These are phyloP conservation scores for Lacerta agilis DNA, from an alignment of 2,797 vertebrate genomes.

Conservation along the genomic window DNA sequence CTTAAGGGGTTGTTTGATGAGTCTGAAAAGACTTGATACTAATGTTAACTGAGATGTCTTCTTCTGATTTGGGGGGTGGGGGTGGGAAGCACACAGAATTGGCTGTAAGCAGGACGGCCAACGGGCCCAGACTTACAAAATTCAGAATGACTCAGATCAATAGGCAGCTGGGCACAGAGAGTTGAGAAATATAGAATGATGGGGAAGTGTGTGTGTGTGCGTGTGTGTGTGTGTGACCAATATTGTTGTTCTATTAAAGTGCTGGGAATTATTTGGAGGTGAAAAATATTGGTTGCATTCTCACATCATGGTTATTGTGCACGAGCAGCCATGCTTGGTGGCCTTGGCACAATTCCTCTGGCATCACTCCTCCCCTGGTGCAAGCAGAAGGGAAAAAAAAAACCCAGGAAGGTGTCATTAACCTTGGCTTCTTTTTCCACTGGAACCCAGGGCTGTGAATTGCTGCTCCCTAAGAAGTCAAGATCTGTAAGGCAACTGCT, in stretches of 20 bases:
- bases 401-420: too few relatives aligned
- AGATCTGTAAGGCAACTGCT: too few relatives aligned
- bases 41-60: conserved; percentile 52
- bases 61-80: conserved; percentile 35
- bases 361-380: too few relatives aligned
- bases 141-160: conserved; percentile 63
- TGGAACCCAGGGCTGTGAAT: too few relatives aligned
- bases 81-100: background rate
- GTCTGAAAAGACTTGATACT: conserved; percentile 40
- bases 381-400: too few relatives aligned
- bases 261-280: background rate
- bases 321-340: too few relatives aligned
- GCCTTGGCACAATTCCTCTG: too few relatives aligned
- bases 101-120: conserved; percentile 44
- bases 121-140: conserved; percentile 55
- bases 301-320: too few relatives aligned
- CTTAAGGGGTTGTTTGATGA: conserved; percentile 45
- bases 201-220: background rate
- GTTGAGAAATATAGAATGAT: conserved; percentile 45
- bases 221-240: background rate
- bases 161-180: conserved; percentile 46
- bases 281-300: background rate
- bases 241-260: background rate
- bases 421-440: too few relatives aligned
- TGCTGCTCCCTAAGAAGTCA: too few relatives aligned